Evolutionary conservation across 2,797 vertebrate genomes (phyloP).

Genomic region (Anguilla megastoma): DNA sequence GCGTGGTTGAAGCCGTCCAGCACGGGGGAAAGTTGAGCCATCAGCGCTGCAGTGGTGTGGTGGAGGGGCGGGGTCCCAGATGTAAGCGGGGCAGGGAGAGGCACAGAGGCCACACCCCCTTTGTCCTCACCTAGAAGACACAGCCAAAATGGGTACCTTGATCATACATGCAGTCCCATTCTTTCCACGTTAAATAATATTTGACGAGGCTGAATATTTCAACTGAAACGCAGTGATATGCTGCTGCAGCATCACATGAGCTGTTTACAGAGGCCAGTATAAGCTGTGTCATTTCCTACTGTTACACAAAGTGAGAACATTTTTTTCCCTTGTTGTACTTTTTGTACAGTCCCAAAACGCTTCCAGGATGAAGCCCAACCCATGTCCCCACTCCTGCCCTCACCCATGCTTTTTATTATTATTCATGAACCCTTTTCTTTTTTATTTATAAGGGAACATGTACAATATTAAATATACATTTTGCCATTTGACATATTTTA

Average conservation of each 20-base stretch:
- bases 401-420: neutral
- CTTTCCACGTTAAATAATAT: neutral
- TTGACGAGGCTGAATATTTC: neutral
- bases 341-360: conserved; percentile 33
- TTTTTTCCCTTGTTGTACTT: neutral
- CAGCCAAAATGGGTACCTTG: neutral
- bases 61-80: conserved; percentile 59
- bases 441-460: too few relatives aligned
- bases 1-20: conserved; percentile 81
- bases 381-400: neutral
- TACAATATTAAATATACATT: too few relatives aligned
- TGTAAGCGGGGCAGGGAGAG: conserved; percentile 49
- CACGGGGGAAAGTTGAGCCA: conserved; percentile 76
- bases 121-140: neutral
- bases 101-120: conserved; percentile 25
- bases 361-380: neutral
- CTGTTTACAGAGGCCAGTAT: neutral
- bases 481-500: too few relatives aligned
- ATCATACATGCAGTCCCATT: neutral
- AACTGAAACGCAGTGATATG: neutral
- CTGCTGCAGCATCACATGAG: neutral
- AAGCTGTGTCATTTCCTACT: neutral
- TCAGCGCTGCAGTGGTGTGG: conserved; percentile 72
- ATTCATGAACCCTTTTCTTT: neutral
- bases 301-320: neutral